Evolutionary conservation across 2,797 vertebrate species (phyloP).

Genomic region (Synaphobranchus kaupii): DNA sequence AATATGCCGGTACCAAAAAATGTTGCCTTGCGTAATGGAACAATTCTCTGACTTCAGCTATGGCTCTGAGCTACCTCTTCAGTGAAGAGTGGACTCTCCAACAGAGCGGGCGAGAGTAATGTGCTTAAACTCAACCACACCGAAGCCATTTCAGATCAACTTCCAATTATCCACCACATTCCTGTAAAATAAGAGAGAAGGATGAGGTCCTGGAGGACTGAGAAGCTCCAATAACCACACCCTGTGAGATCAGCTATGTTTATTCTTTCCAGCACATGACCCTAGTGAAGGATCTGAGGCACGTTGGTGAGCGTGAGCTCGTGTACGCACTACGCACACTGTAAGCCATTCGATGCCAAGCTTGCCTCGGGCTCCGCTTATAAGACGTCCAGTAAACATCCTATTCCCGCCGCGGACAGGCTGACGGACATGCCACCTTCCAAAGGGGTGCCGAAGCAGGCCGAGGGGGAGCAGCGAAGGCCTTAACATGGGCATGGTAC

Average conservation of each 20-base stretch:
- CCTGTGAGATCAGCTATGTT: not conserved
- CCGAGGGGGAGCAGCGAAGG: not conserved
- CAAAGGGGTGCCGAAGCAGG: not conserved
- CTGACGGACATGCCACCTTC: not conserved
- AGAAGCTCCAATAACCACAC: not conserved
- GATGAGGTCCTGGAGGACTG: not conserved
- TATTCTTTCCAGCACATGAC: not conserved
- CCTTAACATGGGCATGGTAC: too few relatives aligned
- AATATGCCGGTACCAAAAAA: not conserved
- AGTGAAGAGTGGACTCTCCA: not conserved
- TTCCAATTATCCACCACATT: not conserved
- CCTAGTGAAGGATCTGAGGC: not conserved
- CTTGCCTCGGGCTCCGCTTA: not conserved
- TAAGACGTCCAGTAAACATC: not conserved
- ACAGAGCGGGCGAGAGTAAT: not conserved
- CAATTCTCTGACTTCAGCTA: not conserved
- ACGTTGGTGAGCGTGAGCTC: not conserved
- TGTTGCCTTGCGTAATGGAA: not conserved
- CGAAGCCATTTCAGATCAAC: not conserved
- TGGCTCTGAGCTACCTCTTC: not conserved
- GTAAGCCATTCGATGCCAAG: not conserved
- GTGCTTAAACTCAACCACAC: not conserved
- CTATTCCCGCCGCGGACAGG: not conserved
- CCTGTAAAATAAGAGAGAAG: slow-evolving; percentile 1
- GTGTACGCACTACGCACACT: not conserved